Base-by-base conservation (phyloP, 1,140 invertebrate genomes). In the Coelopa frigida region DNA sequence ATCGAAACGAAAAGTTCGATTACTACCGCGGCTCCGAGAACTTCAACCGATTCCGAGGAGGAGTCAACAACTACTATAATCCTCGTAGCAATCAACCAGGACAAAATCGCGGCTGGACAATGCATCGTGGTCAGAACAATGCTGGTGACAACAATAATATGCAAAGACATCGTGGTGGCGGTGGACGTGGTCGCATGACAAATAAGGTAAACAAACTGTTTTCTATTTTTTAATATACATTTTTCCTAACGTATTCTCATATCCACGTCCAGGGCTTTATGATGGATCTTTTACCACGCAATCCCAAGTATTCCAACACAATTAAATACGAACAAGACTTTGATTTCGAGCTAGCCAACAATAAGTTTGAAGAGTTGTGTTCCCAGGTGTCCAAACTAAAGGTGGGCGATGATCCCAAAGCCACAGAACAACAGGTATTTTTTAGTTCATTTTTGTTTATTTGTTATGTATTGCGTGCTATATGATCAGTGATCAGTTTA, bases 301-400 rank as follows among this genome's bases (percentile, higher is more conserved):
- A 68, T 36, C 60, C 73, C 43, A 83, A 82, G 68, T 29, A 10
- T 10, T n/a, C 12, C 12, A 84, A 84, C 54, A 84, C 81, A 4
- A 76, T 94, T 32, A 94, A 94, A 62, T 98, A 97, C 71, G 92
- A 97, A 46, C 86, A 83, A 41, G 94, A 97, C 56, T 98, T 92
- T 70, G 94, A 99, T 73, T 98, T 99, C 73, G 95, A 98, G 68
- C 86, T 93, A 68, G 91, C 94, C 7, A 97, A 98, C 73, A 91
- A 87, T 23, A 83, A 96, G 68, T 98, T 98, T 73, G 87, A 95
- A 61, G 91, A 96, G 71, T 73, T 98, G 12, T 84, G 88, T 55
- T 82, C 75, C 49, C 85, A 94, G 68, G 74, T 96, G 29, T 80
- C 82, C 21, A 91, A 90, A 72, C 78, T 85, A 12, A 92, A 90